These are phyloP conservation scores for Florisuga fusca DNA, from an alignment of 2,797 vertebrate species.

Conservation along the genomic window DNA sequence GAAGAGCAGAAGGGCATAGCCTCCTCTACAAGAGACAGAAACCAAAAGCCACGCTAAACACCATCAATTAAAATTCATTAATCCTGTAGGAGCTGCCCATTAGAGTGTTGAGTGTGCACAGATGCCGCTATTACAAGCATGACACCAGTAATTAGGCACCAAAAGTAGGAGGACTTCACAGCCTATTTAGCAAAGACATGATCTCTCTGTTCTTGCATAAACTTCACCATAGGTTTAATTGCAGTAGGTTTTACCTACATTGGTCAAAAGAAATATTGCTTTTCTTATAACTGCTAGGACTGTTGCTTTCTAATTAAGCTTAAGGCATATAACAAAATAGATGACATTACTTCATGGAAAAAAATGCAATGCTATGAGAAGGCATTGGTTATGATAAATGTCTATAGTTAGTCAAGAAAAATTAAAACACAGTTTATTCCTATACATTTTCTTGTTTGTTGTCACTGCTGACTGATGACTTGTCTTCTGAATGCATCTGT, in stretches of 20 bases:
- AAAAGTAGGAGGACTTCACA: conserved; percentile 80
- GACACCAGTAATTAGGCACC: conserved; percentile 83
- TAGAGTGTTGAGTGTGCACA: conserved; percentile 80
- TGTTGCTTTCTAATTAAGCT: conserved; percentile 76
- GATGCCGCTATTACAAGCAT: conserved; percentile 78
- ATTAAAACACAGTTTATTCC: conserved; percentile 77
- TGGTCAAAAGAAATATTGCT: conserved; percentile 70
- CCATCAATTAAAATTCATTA: conserved; percentile 89
- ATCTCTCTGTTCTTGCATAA: conserved; percentile 69
- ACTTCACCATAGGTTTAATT: conserved; percentile 76
- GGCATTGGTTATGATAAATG: conserved; percentile 78
- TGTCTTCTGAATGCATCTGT: conserved; percentile 67
- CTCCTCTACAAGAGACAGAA: conserved; percentile 72
- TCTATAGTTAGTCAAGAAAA: conserved; percentile 78
- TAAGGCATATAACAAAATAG: conserved; percentile 70
- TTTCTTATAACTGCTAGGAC: conserved; percentile 56
- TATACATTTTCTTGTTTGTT: conserved; percentile 72
- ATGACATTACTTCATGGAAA: conserved; percentile 64
- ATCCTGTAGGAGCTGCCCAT: conserved; percentile 82
- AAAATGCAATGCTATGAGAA: conserved; percentile 61
- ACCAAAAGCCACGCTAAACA: conserved; percentile 80
- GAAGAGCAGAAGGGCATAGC: conserved; percentile 83
- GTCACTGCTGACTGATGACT: conserved; percentile 75
- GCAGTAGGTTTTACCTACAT: conserved; percentile 58
- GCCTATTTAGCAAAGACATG: conserved; percentile 78